Base-by-base conservation (phyloP, 2,797 vertebrate species). In the Poecilia gillii region DNA sequence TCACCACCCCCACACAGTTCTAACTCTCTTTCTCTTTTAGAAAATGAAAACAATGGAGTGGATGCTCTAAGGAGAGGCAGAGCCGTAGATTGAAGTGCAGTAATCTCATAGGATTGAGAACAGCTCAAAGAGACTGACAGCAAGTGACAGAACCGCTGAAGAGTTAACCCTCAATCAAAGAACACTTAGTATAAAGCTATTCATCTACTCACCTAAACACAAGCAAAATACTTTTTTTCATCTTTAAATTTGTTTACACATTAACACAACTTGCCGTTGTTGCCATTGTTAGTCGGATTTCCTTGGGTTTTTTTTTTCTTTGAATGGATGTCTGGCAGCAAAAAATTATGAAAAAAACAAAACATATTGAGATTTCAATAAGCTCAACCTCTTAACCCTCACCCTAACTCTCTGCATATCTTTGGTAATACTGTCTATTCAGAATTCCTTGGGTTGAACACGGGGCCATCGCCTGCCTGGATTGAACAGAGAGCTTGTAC, bases 11-110 rank as follows among this genome's bases (percentile, higher is more conserved):
- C 82, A 81, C 72, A n/a, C 84, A 6, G 64, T 76, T 74, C 75
- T 13, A 71, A 36, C 85, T 79, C 76, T 33, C 88, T 85, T 84
- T 71, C 75, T 84, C 87, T 91, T 87, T 94, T 76, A 90, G 87
- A 87, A 85, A 90, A 84, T 31, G 82, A 89, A 89, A 85, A 92
- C 89, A 91, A 90, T 91, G 78, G 90, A 62, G 85, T 59, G 90
- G 87, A 92, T 86, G 81, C 75, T 84, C 78, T 85, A 78, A 75
- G 86, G 87, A 57, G 86, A 88, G 88, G 83, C 89, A 72, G 81
- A 72, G 81, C 20, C 28, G 5, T 79, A 90, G 87, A 90, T 79
- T 89, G 87, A 86, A 87, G 87, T 75, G 45, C 76, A 28, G 87
- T 85, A 81, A 82, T 84, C 87, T 81, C 79, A 14, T 74, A 20